Conservation (phyloP, 1,140 invertebrate genomes). For the Meloidogyne chitwoodi region DNA sequence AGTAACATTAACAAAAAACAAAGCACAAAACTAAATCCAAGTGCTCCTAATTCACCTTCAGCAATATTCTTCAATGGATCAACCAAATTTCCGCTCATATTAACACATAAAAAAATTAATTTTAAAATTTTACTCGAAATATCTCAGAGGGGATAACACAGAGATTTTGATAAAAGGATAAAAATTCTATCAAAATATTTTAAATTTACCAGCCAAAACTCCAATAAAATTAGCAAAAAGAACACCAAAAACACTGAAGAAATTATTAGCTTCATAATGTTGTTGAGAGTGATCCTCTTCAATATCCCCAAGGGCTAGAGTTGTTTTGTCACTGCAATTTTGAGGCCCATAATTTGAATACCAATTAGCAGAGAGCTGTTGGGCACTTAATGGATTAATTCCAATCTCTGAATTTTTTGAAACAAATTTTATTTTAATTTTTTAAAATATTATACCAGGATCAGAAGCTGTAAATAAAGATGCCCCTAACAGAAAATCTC, state of each 20-base stretch:
- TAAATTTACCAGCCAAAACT: conserved; percentile 75
- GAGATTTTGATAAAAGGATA: neutral
- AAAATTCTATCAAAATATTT: neutral
- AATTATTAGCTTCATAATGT: conserved; percentile 64
- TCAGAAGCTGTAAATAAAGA: conserved; percentile 67
- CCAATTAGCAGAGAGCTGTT: conserved; percentile 77
- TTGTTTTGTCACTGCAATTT: conserved; percentile 61
- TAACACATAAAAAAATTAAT: conserved; percentile 65
- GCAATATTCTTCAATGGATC: conserved; percentile 87
- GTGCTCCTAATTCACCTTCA: conserved; percentile 82
- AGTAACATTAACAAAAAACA: conserved; percentile 77
- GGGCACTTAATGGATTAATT: conserved; percentile 77
- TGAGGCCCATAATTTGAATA: conserved; percentile 74
- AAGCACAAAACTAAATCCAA: conserved; percentile 72
- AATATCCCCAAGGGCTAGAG: neutral
- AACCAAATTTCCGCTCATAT: conserved; percentile 91
- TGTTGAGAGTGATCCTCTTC: neutral
- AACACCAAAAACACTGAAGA: conserved; percentile 89
- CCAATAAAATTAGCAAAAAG: conserved; percentile 89
- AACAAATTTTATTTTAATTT: conserved; percentile 64
- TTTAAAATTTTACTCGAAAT: neutral
- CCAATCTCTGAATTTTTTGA: conserved; percentile 68
- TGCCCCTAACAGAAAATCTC: conserved; percentile 83
- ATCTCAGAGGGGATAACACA: neutral
- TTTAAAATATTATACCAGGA: conserved; percentile 56